phyloP scores from a whole-genome alignment of 1,140 invertebrate species.

The Campoletis sonorensis region DNA sequence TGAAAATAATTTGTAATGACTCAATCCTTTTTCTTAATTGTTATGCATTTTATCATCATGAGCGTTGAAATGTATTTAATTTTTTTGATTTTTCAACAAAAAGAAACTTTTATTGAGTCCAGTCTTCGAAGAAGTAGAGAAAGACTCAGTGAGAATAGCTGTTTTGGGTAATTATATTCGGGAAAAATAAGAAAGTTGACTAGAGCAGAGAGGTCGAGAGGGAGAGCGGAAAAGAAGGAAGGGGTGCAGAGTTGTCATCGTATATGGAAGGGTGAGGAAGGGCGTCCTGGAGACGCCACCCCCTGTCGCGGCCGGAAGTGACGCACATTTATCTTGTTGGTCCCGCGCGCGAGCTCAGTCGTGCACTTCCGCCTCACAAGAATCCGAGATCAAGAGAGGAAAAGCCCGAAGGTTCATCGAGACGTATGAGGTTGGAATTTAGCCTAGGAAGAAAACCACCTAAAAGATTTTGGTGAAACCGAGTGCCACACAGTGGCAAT shows the following conservation, averaged over 20 bases:
- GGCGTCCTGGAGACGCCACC: constrained; percentile 71
- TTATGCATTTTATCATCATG: not conserved
- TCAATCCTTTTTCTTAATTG: not conserved
- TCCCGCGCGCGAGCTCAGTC: constrained; percentile 60
- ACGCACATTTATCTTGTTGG: constrained; percentile 74
- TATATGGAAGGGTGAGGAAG: constrained; percentile 48
- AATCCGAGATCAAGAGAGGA: constrained; percentile 46
- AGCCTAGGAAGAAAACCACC: constrained; percentile 20
- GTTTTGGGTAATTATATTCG: constrained; percentile 71
- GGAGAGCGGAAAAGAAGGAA: not conserved
- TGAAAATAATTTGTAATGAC: not conserved
- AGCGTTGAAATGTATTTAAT: not conserved
- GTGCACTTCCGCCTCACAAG: constrained; percentile 68
- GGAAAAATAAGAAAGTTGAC: constrained; percentile 59
- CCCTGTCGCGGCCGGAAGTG: constrained; percentile 74
- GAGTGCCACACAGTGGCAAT: not conserved
- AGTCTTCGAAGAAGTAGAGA: not conserved
- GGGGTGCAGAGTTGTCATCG: constrained; percentile 17
- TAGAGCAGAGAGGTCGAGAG: constrained; percentile 46
- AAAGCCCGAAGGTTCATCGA: constrained; percentile 33
- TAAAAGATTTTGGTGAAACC: not conserved
- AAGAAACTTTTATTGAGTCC: too few species aligned
- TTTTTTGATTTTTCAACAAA: not conserved
- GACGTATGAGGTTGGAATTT: constrained; percentile 29
- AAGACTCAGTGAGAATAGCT: not conserved